Evolutionary conservation across 2,113 vertebrate genomes (phyloP).

Genomic region (Anas platyrhynchos): DNA sequence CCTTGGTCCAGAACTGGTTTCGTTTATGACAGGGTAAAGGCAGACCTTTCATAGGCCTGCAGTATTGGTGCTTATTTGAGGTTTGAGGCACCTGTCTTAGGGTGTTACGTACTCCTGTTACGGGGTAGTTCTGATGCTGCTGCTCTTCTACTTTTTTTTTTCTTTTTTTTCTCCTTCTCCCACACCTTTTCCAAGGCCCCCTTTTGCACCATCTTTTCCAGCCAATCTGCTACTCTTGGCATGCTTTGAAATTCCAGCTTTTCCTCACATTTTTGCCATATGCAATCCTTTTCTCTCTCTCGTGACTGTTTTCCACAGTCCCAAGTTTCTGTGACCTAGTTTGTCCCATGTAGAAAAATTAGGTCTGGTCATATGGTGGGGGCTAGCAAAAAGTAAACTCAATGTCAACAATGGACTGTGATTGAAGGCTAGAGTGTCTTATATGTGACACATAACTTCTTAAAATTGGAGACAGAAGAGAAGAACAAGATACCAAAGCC

Average conservation of each 20-base stretch:
- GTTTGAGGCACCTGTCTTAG: slow-evolving; percentile 41
- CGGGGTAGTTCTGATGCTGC: background rate
- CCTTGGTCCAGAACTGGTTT: slow-evolving; percentile 8
- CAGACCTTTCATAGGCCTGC: slow-evolving; percentile 33
- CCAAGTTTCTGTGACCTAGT: background rate
- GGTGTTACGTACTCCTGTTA: slow-evolving; percentile 15
- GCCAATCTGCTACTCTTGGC: background rate
- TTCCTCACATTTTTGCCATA: background rate
- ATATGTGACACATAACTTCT: background rate
- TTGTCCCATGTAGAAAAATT: background rate
- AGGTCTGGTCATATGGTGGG: background rate
- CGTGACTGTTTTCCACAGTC: background rate
- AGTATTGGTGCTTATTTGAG: slow-evolving; percentile 29
- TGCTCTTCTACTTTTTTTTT: background rate
- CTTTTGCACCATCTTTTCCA: background rate
- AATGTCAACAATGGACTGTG: background rate
- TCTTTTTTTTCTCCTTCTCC: background rate
- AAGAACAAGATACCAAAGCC: background rate
- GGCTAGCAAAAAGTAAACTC: background rate
- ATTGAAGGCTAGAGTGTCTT: background rate
- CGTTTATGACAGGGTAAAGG: slow-evolving; percentile 10
- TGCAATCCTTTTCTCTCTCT: background rate
- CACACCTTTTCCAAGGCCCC: background rate
- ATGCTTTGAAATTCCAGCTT: background rate
- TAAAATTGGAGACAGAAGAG: background rate